A percentile compares a stretch with the other conserved stretches of the same genome.
Evolutionary conservation across 2,888 invertebrate species (phyloP).

Genomic region (Aphodius sticticus): DNA sequence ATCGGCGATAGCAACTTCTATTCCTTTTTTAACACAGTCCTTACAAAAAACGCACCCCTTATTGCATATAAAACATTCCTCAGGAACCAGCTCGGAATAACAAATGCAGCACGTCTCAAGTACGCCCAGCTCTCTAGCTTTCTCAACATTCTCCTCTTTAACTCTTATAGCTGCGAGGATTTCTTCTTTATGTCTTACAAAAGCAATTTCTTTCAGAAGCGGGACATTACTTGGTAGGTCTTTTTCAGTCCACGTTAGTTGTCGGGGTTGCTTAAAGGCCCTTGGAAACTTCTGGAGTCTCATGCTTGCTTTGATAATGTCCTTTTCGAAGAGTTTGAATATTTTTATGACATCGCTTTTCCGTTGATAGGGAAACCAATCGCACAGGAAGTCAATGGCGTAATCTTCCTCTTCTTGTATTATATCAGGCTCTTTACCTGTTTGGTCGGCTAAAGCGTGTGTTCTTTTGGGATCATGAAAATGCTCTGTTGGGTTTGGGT

Average conservation of each 20-base stretch:
- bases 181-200: conserved; percentile 50
- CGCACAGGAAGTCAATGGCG: conserved; percentile 50
- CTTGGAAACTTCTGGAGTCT: conserved; percentile 47
- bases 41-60: conserved; percentile 59
- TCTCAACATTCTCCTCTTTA: conserved; percentile 50
- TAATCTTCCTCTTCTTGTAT: conserved; percentile 45
- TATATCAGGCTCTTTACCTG: conserved; percentile 37
- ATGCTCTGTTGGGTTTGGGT: conserved; percentile 49
- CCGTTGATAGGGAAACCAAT: conserved; percentile 49
- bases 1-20: conserved; percentile 58
- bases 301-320: conserved; percentile 49
- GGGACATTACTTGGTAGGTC: conserved; percentile 48
- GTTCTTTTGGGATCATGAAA: conserved; percentile 47
- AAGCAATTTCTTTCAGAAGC: conserved; percentile 54
- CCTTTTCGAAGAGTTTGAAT: conserved; percentile 46
- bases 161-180: conserved; percentile 51
- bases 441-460: conserved; percentile 38
- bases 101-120: conserved; percentile 64
- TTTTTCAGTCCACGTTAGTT: conserved; percentile 28
- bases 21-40: conserved; percentile 58
- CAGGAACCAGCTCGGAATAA: conserved; percentile 62
- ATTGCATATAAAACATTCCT: conserved; percentile 55
- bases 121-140: conserved; percentile 50
- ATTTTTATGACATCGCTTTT: conserved; percentile 48
- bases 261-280: conserved; percentile 43